Base-by-base conservation (phyloP, 2,797 vertebrate genomes). In the Rousettus madagascariensis region DNA sequence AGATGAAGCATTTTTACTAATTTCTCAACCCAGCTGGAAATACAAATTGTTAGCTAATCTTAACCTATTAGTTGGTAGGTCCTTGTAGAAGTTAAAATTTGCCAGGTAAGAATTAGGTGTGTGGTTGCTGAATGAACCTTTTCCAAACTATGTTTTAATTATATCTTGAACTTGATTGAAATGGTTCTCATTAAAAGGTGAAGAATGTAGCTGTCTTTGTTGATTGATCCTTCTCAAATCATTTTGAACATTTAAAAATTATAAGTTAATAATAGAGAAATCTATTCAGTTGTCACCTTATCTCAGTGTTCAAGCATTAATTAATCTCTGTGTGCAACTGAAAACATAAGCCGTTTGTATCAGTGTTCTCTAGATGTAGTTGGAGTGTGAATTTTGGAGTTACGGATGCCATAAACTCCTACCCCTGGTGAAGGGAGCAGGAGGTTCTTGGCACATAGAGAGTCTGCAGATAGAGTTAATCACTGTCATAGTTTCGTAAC, bases 101-200 rank as follows among this genome's bases (percentile, higher is more conserved):
- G 1, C 38, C 84, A 74, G 55, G 24, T 78, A 33, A 86, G 63
- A 90, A 53, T 38, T 24, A 65, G n/a, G 51, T 77, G 1, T 41
- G 28, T 94, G 89, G 78, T 79, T 96, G 68, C 51, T 26, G 36
- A 86, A 46, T 77, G 90, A 94, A 94, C 77, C 90, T 80, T 84
- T 84, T n/a, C 24, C 33, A 55, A 55, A 74, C 28, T 43, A 46
- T 71, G 9, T 80, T 68, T 78, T 36, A 28, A 66, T 71, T 89
- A 36, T 82, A 69, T 30, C 66, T 84, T 72, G 71, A 96, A 41
- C 84, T 90, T 72, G 89, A 93, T 86, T 86, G 79, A 86, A 83
- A 57, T 72, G 72, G 41, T 91, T 94, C 77, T 95, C 94, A 85
- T 69, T 17, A 61, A 94, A 75, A 94, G 38, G 61, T 91, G 80